phyloP scores from a whole-genome alignment of 2,113 vertebrate genomes.

The Nyctereutes procyonoides region DNA sequence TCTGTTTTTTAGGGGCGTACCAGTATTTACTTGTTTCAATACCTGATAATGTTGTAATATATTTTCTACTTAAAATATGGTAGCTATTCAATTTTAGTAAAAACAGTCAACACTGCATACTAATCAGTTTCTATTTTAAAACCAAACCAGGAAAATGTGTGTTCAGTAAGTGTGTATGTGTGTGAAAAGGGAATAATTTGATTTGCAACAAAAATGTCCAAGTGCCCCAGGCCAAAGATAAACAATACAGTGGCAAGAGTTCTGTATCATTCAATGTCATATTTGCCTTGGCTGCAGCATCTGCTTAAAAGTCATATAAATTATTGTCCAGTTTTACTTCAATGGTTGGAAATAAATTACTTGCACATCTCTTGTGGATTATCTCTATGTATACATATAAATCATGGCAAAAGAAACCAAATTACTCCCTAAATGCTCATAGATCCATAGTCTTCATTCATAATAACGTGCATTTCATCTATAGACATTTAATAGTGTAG shows the following conservation, averaged over 20 bases:
- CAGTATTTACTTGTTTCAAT: constrained; percentile 51
- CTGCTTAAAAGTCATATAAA: constrained; percentile 81
- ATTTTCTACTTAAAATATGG: constrained; percentile 10
- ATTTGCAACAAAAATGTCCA: constrained; percentile 38
- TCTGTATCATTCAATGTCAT: constrained; percentile 71
- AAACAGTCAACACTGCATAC: constrained; percentile 41
- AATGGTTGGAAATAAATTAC: constrained; percentile 82
- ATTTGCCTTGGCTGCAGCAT: constrained; percentile 67
- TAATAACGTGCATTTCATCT: constrained; percentile 78
- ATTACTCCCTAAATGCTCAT: constrained; percentile 72
- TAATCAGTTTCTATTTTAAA: constrained; percentile 58
- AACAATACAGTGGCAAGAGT: constrained; percentile 64
- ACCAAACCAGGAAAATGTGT: not conserved
- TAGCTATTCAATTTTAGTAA: constrained; percentile 48
- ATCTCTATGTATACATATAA: constrained; percentile 74
- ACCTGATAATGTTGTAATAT: not conserved
- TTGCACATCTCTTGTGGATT: constrained; percentile 77
- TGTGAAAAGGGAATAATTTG: constrained; percentile 52
- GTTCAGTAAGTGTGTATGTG: not conserved
- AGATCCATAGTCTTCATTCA: constrained; percentile 75
- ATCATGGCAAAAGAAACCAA: constrained; percentile 78
- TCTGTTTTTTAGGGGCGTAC: not conserved
- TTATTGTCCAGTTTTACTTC: constrained; percentile 80
- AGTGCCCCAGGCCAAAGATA: constrained; percentile 68
- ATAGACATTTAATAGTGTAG: constrained; percentile 79